Evolutionary conservation across 1,140 invertebrate genomes (phyloP), one percentile per base, ranked within the genome.

Genomic region (Nylanderia fulva): DNA sequence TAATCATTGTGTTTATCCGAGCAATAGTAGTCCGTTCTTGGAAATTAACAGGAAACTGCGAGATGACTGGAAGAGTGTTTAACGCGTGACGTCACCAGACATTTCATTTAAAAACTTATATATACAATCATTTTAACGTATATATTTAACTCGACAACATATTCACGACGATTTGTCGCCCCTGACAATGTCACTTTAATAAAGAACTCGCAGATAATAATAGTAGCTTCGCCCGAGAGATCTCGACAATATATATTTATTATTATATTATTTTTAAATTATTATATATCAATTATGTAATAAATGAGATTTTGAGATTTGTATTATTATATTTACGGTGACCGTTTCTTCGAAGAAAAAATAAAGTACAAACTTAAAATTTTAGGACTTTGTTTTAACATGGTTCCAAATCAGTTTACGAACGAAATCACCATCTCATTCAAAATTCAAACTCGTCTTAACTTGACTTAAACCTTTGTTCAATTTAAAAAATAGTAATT

Each of bases 1-100:
- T 18, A 69, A 71, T 71, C 56, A 80, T 69, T 56, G 18, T 18
- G 33, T 39, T 71, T 80, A 56, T 69, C 24, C 24, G 52, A 29
- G 24, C 11, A 54, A 80, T 56, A 27, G 11, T 15, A 4, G 24
- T 69, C 48, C 21, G 15, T 68, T 79, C n/a, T 9, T 36, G 29
- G 21, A 69, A 39, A 69, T 80, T 71, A 80, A 80, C 33, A 71
- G 64, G 48, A 69, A 80, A 18, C 63, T 69, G 2, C 21, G 8
- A 68, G 29, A 33, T 4, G 39, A 18, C n/a, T 15, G 48, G 2
- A 24, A 33, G 21, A n/a, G 15, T 36, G 18, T 29, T 56, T 29
- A 48, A 52, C 13, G 66, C 24, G 27, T 45, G 39, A 76, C 27
- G 42, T 66, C 11, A 71, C 2, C 24, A 15, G 21, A 36, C n/a